These are phyloP conservation scores for Athalia circularis DNA, from an alignment of 2,888 invertebrate genomes.

Conservation along the genomic window DNA sequence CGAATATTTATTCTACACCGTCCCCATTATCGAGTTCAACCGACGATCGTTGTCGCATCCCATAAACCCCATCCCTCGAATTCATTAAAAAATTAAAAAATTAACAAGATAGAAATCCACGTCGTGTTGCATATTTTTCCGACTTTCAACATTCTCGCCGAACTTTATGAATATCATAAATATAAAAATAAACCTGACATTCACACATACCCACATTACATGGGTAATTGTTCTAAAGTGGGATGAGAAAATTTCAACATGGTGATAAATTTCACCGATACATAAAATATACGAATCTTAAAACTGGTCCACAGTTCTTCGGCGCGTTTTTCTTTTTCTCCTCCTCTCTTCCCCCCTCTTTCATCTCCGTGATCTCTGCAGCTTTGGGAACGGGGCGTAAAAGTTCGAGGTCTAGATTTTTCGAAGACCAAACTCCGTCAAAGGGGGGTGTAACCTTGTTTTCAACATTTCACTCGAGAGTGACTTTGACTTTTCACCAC, in stretches of 20 bases:
- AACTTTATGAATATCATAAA: neutral
- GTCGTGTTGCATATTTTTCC: neutral
- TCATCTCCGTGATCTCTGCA: neutral
- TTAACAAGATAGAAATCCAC: conserved; percentile 1
- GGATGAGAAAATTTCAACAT: neutral
- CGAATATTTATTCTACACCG: neutral
- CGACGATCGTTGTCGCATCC: no score
- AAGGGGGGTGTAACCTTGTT: conserved; percentile 31
- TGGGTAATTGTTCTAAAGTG: conserved; percentile 3
- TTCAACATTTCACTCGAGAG: conserved; percentile 31
- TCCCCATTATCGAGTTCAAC: no score
- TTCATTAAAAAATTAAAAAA: no score
- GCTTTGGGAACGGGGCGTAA: neutral
- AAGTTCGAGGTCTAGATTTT: no score
- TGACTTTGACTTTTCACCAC: neutral
- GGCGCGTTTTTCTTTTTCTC: neutral
- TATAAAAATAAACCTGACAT: no score
- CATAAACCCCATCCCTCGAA: no score
- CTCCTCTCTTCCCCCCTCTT: neutral
- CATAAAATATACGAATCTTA: neutral
- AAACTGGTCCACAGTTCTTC: neutral
- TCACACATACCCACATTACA: no score
- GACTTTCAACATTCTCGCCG: conserved; percentile 3
- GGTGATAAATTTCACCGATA: conserved; percentile 2
- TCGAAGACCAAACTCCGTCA: neutral